Conservation (phyloP, 1,140 invertebrate species). For the Megalonaias nervosa region DNA sequence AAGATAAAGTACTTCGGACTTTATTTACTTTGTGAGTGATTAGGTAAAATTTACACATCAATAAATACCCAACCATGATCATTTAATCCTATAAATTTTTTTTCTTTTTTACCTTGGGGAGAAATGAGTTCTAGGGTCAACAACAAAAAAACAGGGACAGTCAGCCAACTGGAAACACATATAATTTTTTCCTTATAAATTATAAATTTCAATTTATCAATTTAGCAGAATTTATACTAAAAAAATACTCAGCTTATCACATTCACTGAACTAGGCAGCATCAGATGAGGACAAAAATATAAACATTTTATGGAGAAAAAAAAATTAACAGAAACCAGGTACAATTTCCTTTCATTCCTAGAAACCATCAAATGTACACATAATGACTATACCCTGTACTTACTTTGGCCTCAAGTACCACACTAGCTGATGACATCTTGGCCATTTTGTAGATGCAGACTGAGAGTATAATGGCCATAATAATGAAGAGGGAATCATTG, state of each 20-base stretch:
- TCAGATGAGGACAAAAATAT: not conserved
- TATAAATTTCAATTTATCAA: not conserved
- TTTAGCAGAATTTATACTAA: not conserved
- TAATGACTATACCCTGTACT: constrained; percentile 15
- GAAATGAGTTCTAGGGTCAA: no score
- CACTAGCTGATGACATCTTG: constrained; percentile 61
- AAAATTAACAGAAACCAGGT: not conserved
- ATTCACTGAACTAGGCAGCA: not conserved
- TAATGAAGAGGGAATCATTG: constrained; percentile 67
- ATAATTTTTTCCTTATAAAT: not conserved
- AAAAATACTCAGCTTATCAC: not conserved
- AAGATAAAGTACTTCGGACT: no score
- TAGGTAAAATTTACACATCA: no score
- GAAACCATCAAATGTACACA: constrained; percentile 1
- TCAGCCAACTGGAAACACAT: no score
- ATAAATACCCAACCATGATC: no score
- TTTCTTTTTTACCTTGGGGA: no score
- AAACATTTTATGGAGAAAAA: not conserved
- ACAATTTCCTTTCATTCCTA: not conserved
- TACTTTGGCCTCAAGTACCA: constrained; percentile 70
- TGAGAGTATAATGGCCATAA: constrained; percentile 62
- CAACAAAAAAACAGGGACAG: no score
- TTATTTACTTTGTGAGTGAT: no score
- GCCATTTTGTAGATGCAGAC: constrained; percentile 67
- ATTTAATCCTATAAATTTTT: no score